phyloP scores from a whole-genome alignment of 2,888 invertebrate species.

The Amblyjoppa fuscipennis region DNA sequence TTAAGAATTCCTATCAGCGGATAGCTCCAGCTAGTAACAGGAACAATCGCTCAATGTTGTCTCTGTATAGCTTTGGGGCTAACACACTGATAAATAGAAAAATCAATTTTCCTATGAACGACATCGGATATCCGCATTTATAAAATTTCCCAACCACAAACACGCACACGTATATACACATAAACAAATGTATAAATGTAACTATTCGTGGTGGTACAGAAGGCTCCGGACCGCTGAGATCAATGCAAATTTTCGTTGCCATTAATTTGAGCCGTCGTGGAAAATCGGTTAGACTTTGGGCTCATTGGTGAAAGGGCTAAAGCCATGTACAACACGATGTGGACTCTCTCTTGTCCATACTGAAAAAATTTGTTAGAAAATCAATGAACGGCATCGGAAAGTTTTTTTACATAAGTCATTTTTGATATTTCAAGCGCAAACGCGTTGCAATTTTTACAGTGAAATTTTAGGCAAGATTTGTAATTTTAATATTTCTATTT shows the following conservation, averaged over 20 bases:
- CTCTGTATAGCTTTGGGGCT: conserved; percentile 80
- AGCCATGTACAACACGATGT: conserved; percentile 79
- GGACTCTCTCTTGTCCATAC: conserved; percentile 38
- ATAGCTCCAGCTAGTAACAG: conserved; percentile 79
- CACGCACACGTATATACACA: not conserved
- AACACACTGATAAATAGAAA: conserved; percentile 60
- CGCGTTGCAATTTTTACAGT: no score
- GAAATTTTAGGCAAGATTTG: no score
- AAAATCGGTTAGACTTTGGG: conserved; percentile 83
- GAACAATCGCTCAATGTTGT: conserved; percentile 81
- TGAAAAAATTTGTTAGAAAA: not conserved
- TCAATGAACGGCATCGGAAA: no score
- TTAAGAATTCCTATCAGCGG: conserved; percentile 45
- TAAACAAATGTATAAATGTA: not conserved
- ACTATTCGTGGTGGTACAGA: conserved; percentile 31
- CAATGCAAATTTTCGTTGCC: conserved; percentile 84
- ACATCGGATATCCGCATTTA: conserved; percentile 12
- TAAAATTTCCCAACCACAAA: not conserved
- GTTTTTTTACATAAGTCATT: no score
- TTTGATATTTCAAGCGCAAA: no score
- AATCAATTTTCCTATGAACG: conserved; percentile 2
- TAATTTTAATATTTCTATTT: no score
- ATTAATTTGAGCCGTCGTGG: conserved; percentile 76
- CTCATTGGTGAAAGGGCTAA: conserved; percentile 84
- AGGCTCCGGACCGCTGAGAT: conserved; percentile 83